phyloP scores from a whole-genome alignment of 2,797 vertebrate genomes.

The Poecilia picta region DNA sequence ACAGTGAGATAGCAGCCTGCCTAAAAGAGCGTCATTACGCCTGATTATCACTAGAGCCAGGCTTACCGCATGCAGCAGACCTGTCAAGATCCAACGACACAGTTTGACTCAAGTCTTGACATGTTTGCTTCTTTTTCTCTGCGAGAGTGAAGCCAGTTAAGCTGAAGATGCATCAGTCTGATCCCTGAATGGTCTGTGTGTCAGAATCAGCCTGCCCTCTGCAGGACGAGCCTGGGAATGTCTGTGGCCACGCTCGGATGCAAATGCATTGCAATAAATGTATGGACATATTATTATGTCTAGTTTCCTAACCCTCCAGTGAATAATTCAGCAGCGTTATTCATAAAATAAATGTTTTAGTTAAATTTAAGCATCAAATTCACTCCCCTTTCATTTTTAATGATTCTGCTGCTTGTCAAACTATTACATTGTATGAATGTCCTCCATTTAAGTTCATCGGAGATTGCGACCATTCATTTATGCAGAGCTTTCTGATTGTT shows the following conservation, averaged over 20 bases:
- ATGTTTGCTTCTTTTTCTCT: neutral
- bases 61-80: constrained; percentile 9
- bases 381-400: neutral
- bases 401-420: neutral
- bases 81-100: constrained; percentile 15
- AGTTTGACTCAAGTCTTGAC: constrained; percentile 10
- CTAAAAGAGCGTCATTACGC: constrained; percentile 55
- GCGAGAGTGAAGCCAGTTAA: constrained; percentile 4
- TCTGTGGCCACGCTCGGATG: constrained; percentile 3
- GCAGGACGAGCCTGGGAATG: constrained; percentile 55
- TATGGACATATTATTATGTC: neutral
- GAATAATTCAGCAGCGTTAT: neutral
- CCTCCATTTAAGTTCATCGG: neutral
- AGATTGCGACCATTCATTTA: neutral
- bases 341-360: neutral
- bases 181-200: constrained; percentile 22
- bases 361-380: constrained; percentile 1
- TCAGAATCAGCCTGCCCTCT: constrained; percentile 73
- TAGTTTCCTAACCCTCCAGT: no score
- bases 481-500: neutral
- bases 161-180: constrained; percentile 20
- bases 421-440: neutral
- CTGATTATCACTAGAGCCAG: constrained; percentile 27
- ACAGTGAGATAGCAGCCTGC: constrained; percentile 43
- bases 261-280: neutral